A percentile compares a stretch with the other conserved stretches of the same genome.
Conservation (phyloP, 2,113 vertebrate species). For the Hyperopisus bebe region DNA sequence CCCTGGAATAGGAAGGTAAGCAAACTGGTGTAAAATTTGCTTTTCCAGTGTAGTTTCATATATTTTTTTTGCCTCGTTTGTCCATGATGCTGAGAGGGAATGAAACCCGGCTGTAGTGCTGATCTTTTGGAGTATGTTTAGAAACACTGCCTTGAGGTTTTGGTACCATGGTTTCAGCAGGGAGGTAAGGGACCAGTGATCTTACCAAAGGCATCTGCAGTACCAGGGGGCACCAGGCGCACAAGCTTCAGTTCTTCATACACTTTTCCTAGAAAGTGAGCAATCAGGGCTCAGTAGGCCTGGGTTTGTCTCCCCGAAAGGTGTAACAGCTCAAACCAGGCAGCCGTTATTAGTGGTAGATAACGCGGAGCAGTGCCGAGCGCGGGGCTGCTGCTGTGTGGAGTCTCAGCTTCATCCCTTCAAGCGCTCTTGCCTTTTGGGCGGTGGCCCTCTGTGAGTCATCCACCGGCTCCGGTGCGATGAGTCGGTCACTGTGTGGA, state of each 20-base stretch:
- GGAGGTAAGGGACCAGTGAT: not conserved
- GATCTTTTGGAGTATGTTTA: not conserved
- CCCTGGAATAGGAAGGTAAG: slow-evolving; percentile 2
- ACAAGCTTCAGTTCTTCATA: not conserved
- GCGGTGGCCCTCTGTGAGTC: not conserved
- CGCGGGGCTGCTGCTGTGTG: not conserved
- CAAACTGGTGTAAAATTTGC: not conserved
- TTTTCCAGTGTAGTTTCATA: not conserved
- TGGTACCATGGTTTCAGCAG: not conserved
- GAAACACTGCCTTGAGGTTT: not conserved
- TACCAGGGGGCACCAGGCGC: not conserved
- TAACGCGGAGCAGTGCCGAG: not conserved
- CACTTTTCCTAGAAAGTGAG: not conserved
- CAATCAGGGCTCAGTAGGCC: not conserved
- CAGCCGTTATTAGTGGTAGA: not conserved
- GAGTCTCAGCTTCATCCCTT: slow-evolving; percentile 16
- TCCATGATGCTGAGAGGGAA: not conserved
- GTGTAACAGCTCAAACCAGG: not conserved
- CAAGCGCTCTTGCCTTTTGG: slow-evolving; percentile 21
- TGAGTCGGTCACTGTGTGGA: not conserved
- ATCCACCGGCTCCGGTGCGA: not conserved
- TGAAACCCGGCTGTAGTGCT: not conserved
- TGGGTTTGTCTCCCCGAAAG: not conserved
- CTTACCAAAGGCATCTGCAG: not conserved
- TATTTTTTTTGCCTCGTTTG: not conserved